Evolutionary conservation across 2,888 invertebrate species (phyloP).

Genomic region (Timema podura): DNA sequence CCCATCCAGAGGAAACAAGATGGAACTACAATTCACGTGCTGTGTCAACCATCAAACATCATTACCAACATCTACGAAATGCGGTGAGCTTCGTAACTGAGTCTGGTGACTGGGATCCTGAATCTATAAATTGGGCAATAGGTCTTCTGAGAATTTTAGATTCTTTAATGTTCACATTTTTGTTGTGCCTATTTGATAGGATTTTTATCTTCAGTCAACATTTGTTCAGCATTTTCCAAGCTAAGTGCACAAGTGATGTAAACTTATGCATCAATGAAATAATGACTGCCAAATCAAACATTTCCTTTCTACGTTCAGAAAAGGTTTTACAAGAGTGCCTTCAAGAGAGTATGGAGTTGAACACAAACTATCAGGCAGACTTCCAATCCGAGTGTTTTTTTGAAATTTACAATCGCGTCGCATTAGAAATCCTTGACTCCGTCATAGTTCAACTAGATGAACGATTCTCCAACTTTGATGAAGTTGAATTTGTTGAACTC

Average conservation of each 20-base stretch:
- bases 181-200: background rate
- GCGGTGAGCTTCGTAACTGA: background rate
- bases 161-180: background rate
- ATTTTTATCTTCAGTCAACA: conserved; percentile 2
- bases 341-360: background rate
- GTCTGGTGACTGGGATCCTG: background rate
- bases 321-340: background rate
- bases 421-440: background rate
- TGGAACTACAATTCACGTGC: background rate
- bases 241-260: too few species aligned
- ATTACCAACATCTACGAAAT: background rate
- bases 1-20: background rate
- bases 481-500: background rate
- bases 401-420: background rate
- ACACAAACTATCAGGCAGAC: too few species aligned
- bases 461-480: background rate
- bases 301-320: background rate
- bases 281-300: background rate
- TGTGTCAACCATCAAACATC: background rate
- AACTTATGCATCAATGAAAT: background rate
- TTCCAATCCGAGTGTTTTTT: background rate
- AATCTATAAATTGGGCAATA: background rate
- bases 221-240: background rate
- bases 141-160: background rate
- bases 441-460: background rate